Base-by-base conservation (phyloP, 2,113 vertebrate species). In the Hemichromis elongatus region DNA sequence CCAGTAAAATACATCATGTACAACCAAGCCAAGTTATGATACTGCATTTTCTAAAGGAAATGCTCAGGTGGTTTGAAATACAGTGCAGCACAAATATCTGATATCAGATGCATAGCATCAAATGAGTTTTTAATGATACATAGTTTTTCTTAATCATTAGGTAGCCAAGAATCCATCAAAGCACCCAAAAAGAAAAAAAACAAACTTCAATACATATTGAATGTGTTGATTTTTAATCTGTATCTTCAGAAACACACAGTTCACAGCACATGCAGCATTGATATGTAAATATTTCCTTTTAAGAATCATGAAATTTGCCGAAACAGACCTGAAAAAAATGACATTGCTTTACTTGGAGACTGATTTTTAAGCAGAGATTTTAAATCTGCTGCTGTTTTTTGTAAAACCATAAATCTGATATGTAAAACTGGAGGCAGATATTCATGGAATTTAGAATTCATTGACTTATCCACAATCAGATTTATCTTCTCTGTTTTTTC, bases 171-270 rank as follows among this genome's bases (percentile, higher is more conserved):
- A 73, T 24, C 14, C 66, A 26, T 33, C 45, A 75, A 52, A 50
- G 12, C 26, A 75, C 10, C 4, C 10, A n/a, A 75, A 52, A 10
- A 75, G 0, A 75, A 50, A 52, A 53, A 0, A 75, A 52, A n/a
- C 5, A 6, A 4, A 19, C 10, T 53, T 21, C 3, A 54, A 54
- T 9, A 53, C 19, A 53, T 50, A 47, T 73, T 73, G 28, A 73
- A 47, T 0, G 26, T 19, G 0, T 13, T 47, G 47, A 30, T 75
- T 52, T 0, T 0, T 52, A 50, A 75, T 12, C 24, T 75, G 50
- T 28, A 12, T 12, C 45, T 30, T 33, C 16, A 30, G 45, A 4
- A 75, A 13, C 26, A 30, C 26, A 52, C 0, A 1, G 42, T 73
- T 73, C 0, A 30, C 2, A 75, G 4, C 0, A 52, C 45, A 52